Evolutionary conservation across 2,888 invertebrate genomes (phyloP), one percentile per base, ranked within the genome.

Genomic region (Endotricha flammealis): DNA sequence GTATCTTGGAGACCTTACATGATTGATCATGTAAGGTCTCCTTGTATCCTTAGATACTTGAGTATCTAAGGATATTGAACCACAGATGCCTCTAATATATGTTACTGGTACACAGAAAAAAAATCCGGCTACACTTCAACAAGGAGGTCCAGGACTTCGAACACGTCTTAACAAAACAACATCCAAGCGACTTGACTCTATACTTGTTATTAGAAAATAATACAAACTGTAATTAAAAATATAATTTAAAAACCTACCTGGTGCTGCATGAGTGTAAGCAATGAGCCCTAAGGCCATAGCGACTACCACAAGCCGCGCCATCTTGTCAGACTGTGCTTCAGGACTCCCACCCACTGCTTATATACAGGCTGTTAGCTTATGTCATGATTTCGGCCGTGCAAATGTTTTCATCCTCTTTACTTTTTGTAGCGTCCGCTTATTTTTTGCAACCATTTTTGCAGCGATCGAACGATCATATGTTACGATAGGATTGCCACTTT

Each of bases 281-380:
- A 73, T 32, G 12, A 81, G 69, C 57, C 76, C 79, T 44, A 82
- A 41, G 52, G 70, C 79, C 48, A 75, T 44, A 25, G 66, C 61
- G 42, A 61, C 53, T n/a, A 81, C 45, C 45, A 59, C 62, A 17
- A 82, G 66, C 32, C 76, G 76, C 42, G 72, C 63, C 82, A 82
- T 83, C 43, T 51, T 48, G 50, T 29, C 46, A 20, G 48, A 72
- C 67, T 69, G 66, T 68, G 53, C 39, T 38, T 10, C 27, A 14
- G 23, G 9, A 20, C 12, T 36, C 42, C 35, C 37, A 37, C 29
- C 43, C 35, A 28, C 39, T 48, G 53, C 66, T 70, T 80, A 59
- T 80, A 81, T 75, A 76, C 57, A 39, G 10, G 25, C 20, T 20
- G 38, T 42, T 27, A 34, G 67, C 68, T 71, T 67, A 72, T 68